Evolutionary conservation across 2,113 vertebrate species (phyloP), one percentile per base, ranked within the genome.

Genomic region (Blennius ocellaris): DNA sequence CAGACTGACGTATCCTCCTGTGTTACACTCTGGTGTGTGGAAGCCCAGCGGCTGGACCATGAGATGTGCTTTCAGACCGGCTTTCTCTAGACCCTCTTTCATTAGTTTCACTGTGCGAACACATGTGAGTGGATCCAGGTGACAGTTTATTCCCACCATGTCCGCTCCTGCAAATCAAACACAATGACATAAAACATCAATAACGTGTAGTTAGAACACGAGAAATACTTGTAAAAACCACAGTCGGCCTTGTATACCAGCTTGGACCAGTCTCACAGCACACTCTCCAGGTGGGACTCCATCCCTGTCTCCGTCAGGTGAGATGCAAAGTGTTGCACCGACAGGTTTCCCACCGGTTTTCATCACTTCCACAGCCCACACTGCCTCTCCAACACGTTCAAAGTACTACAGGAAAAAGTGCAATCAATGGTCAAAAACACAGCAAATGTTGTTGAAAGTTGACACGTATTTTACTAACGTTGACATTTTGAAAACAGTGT

Each of bases 121-220:
- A 16, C 72, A 94, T 21, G 73, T 96, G 43, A 92, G 87, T 52
- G 96, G 94, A 80, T 98, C 97, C 79, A 98, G 95, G 87, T 98
- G 97, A 85, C 97, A 98, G 82, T 98, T 98, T 67, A 98, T 87
- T 5, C 97, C 97, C 11, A 98, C 80, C 41, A 98, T 93, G 71
- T 95, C 93, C 38, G 97, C 97, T 76, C 97, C 97, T 98, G 87
- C 6, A 48, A 5, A 49, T 11, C 21, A 3, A 56, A 63, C 16
- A 50, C 36, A 60, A 1, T 2, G 1, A 56, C 16, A 16, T 14
- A n/a, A 8, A 8, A 49, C 7, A 15, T 15, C 21, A 2, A 30
- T 2, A 30, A 4, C 4, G 21, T 30, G 21, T 30, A 30, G 21
- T 30, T 30, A 30, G 2, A 2, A 30, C 21, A 4, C 4, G 21